These are phyloP conservation scores for Oryzaephilus surinamensis DNA, from an alignment of 1,140 invertebrate genomes.

Conservation along the genomic window DNA sequence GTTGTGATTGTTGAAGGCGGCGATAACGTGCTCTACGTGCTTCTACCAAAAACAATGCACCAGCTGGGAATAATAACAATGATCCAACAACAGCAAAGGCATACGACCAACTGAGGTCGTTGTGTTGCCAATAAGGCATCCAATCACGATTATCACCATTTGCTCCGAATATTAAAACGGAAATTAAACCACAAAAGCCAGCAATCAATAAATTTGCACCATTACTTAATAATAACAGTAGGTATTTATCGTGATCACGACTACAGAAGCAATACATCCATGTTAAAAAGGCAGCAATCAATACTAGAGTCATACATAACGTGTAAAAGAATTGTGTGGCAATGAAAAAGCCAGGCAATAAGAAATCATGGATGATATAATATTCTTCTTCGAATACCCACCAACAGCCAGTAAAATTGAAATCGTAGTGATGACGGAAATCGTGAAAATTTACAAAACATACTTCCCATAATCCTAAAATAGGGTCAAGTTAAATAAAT, in stretches of 20 bases:
- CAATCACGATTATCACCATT: conserved; percentile 83
- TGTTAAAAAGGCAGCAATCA: conserved; percentile 61
- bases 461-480: conserved; percentile 84
- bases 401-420: conserved; percentile 70
- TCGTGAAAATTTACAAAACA: conserved; percentile 80
- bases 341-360: conserved; percentile 82
- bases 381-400: conserved; percentile 92
- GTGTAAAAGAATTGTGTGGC: conserved; percentile 89
- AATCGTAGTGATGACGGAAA: conserved; percentile 68
- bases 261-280: conserved; percentile 65
- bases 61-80: conserved; percentile 58
- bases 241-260: conserved; percentile 65
- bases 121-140: conserved; percentile 95
- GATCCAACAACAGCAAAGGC: conserved; percentile 73
- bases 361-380: conserved; percentile 75
- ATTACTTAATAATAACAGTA: conserved; percentile 58
- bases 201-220: conserved; percentile 59
- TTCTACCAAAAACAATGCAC: conserved; percentile 72
- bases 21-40: conserved; percentile 62
- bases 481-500: neutral
- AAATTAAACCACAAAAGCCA: conserved; percentile 65
- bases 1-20: conserved; percentile 50
- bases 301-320: conserved; percentile 64
- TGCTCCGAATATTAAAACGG: conserved; percentile 70
- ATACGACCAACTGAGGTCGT: conserved; percentile 91